Evolutionary conservation across 2,888 invertebrate species (phyloP).

Genomic region (Strigamia transsilvanica): DNA sequence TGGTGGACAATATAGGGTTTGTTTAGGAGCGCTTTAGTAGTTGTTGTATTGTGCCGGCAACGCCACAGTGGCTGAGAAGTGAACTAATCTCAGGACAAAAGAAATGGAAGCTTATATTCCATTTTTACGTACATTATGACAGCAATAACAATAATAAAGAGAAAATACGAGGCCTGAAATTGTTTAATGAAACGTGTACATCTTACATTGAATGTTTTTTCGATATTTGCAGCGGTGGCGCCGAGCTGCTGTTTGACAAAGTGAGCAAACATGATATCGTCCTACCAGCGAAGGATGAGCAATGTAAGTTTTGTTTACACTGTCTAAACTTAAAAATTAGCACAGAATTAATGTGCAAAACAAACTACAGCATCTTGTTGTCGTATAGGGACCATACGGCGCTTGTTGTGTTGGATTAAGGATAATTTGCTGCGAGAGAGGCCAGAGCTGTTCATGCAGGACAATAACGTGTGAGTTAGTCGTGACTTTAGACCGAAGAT

Average conservation of each 20-base stretch:
- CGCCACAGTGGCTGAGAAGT: too few relatives aligned
- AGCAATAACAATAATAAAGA: not conserved
- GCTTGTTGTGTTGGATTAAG: slow-evolving; percentile 82
- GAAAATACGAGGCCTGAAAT: not conserved
- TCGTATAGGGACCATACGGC: slow-evolving; percentile 72
- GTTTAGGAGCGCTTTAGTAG: too few relatives aligned
- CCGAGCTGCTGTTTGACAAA: slow-evolving; percentile 87
- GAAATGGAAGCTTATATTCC: not conserved
- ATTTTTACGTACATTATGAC: not conserved
- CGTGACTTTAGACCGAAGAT: not conserved
- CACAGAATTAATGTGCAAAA: not conserved
- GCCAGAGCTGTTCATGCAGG: slow-evolving; percentile 72
- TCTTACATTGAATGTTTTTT: not conserved
- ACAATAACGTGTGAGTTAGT: slow-evolving; percentile 64
- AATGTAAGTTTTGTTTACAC: slow-evolving; percentile 63
- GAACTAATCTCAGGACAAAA: too few relatives aligned
- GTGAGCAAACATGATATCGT: slow-evolving; percentile 75
- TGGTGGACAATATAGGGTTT: too few relatives aligned
- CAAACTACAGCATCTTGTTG: slow-evolving; percentile 13
- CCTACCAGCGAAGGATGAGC: slow-evolving; percentile 70
- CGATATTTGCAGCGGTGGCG: slow-evolving; percentile 78
- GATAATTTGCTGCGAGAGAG: slow-evolving; percentile 84
- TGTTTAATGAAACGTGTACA: slow-evolving; percentile 5
- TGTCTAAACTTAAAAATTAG: slow-evolving; percentile 30
- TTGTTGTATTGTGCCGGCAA: too few relatives aligned